These are phyloP conservation scores for Proteles cristata DNA, from an alignment of 2,113 vertebrate genomes.

Conservation along the genomic window DNA sequence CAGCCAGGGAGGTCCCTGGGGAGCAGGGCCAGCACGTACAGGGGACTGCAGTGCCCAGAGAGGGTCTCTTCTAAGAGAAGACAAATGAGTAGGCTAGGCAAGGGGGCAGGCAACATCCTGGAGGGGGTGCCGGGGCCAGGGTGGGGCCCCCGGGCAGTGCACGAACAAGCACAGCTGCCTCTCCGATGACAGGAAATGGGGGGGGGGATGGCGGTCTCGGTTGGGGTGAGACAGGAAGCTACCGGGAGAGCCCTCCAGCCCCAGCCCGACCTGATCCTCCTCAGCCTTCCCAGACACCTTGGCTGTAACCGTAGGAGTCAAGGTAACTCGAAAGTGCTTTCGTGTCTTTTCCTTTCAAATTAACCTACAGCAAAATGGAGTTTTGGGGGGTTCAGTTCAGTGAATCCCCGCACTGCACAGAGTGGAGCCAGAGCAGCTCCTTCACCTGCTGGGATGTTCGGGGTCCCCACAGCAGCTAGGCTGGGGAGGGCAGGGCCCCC, in stretches of 20 bases:
- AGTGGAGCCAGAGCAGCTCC: neutral
- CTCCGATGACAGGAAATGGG: neutral
- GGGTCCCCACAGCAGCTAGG: no score
- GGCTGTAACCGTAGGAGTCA: neutral
- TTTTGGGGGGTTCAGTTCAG: neutral
- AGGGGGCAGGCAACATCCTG: no score
- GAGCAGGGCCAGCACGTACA: neutral
- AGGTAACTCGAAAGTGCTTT: neutral
- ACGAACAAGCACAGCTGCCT: neutral
- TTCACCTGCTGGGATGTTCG: neutral
- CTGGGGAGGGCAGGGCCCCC: neutral
- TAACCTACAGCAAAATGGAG: neutral
- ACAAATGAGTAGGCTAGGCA: neutral
- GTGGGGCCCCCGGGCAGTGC: neutral
- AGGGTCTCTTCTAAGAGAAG: neutral
- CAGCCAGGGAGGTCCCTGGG: neutral
- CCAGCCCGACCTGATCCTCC: neutral
- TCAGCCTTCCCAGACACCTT: neutral
- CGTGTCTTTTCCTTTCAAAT: neutral
- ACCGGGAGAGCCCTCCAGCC: neutral
- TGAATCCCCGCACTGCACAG: neutral
- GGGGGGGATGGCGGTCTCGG: accelerated
- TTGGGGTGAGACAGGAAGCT: neutral
- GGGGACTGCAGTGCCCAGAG: no score
- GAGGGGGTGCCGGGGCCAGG: neutral